Evolutionary conservation across 2,888 invertebrate species (phyloP).

Genomic region (Nomada ferruginata): DNA sequence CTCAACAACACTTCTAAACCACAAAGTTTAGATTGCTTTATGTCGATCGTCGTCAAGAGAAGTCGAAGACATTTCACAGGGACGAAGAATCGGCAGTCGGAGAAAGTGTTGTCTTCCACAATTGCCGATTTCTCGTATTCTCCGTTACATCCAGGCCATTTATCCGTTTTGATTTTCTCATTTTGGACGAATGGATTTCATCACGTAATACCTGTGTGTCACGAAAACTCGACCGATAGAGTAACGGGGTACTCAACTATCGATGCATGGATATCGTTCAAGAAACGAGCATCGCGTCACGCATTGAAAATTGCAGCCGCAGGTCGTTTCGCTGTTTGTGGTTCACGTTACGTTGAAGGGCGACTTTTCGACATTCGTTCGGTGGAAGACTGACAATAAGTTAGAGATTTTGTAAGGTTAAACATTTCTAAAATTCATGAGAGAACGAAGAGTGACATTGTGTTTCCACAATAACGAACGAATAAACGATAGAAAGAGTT

Average conservation of each 20-base stretch:
- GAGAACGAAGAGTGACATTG: not conserved
- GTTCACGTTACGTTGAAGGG: not conserved
- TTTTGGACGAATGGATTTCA: constrained; percentile 24
- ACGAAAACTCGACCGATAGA: constrained; percentile 16
- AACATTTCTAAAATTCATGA: not conserved
- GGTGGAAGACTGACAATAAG: not conserved
- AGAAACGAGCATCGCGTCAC: not conserved
- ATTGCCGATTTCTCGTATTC: constrained; percentile 19
- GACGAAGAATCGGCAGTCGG: constrained; percentile 36
- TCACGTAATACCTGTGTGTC: constrained; percentile 25
- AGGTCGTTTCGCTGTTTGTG: not conserved
- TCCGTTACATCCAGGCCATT: constrained; percentile 14
- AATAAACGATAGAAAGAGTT: not conserved
- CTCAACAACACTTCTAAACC: constrained; percentile 46
- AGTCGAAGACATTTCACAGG: constrained; percentile 40
- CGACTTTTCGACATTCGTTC: not conserved
- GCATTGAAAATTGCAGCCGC: not conserved
- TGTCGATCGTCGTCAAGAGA: constrained; percentile 27
- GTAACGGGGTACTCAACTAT: not conserved
- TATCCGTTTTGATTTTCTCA: constrained; percentile 35
- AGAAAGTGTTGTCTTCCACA: constrained; percentile 55
- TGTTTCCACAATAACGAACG: not conserved
- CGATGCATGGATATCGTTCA: not conserved
- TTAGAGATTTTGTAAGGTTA: not conserved
- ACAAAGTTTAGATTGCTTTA: constrained; percentile 61